Percentiles rank a stretch among this genome's conserved stretches.
phyloP scores from a whole-genome alignment of 2,113 vertebrate genomes.

The Dinomys branickii region DNA sequence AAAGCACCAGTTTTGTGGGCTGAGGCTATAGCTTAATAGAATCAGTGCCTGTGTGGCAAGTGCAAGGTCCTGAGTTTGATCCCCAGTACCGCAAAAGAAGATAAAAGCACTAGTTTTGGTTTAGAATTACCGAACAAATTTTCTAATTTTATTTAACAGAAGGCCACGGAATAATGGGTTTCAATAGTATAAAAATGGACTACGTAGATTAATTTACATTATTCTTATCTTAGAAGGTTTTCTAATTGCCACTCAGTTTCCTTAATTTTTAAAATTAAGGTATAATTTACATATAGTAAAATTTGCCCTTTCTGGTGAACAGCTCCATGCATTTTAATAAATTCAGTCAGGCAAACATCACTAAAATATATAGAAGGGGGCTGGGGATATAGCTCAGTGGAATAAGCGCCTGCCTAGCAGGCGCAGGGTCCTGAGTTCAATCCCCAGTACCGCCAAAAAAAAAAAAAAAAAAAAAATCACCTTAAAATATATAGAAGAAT shows the following conservation, averaged over 20 bases:
- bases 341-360: background rate
- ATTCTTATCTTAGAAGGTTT: background rate
- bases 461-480: too few relatives aligned
- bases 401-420: too few relatives aligned
- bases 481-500: background rate
- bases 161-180: background rate
- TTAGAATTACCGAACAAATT: background rate
- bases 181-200: background rate
- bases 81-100: too few relatives aligned
- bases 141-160: background rate
- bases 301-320: background rate
- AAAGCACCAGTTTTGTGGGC: background rate
- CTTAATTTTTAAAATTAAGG: background rate
- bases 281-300: background rate
- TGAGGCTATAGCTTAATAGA: too few relatives aligned
- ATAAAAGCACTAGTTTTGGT: background rate
- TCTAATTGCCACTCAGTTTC: background rate
- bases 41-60: too few relatives aligned
- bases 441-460: too few relatives aligned
- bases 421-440: too few relatives aligned
- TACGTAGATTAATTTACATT: background rate
- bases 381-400: too few relatives aligned
- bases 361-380: background rate
- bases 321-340: background rate
- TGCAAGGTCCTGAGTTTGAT: too few relatives aligned